Conservation (phyloP, 2,888 invertebrate species). For the Tipula lateralis region DNA sequence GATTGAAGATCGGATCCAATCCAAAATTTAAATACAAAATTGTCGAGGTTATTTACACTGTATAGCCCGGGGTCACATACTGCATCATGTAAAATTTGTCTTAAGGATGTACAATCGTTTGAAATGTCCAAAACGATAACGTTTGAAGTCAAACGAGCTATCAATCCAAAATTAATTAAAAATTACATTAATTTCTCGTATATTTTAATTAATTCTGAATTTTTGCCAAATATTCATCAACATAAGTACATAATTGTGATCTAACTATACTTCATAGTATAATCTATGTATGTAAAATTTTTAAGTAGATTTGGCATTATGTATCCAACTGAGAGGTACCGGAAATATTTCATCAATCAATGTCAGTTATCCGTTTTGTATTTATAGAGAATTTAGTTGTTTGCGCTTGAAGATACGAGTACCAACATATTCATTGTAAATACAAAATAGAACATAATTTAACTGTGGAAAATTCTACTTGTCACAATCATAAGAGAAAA, state of each 20-base stretch:
- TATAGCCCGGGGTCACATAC: no score
- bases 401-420: neutral
- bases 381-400: neutral
- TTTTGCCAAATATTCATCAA: neutral
- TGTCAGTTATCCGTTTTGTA: neutral
- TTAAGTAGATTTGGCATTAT: neutral
- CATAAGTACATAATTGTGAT: neutral
- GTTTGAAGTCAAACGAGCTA: neutral
- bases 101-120: no score
- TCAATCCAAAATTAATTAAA: neutral
- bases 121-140: no score
- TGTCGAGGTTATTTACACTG: no score
- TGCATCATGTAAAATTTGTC: no score
- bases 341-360: conserved; percentile 1
- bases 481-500: neutral
- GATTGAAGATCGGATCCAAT: no score
- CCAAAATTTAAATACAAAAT: no score
- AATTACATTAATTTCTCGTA: neutral
- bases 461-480: neutral
- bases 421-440: neutral
- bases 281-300: neutral
- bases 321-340: neutral
- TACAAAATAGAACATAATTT: no score
- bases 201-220: neutral
- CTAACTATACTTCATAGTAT: neutral